These are phyloP conservation scores for Habropoda laboriosa DNA, from an alignment of 1,140 invertebrate genomes.

Conservation along the genomic window DNA sequence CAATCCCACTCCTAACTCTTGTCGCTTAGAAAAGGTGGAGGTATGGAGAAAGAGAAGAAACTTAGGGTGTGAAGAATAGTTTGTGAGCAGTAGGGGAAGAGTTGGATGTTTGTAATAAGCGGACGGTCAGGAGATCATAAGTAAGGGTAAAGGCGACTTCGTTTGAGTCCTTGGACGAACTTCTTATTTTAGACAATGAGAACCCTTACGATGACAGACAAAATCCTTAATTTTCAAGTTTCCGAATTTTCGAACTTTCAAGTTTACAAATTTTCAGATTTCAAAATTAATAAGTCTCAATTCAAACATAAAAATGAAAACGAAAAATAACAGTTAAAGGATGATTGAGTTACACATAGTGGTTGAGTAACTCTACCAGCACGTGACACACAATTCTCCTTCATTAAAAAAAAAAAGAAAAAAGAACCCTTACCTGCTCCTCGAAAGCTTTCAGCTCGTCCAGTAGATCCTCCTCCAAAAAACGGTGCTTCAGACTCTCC, in stretches of 20 bases:
- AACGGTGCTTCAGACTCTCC: conserved; percentile 73
- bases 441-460: conserved; percentile 76
- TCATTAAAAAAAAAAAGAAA: neutral
- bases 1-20: no score
- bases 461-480: conserved; percentile 72
- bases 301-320: neutral
- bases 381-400: neutral
- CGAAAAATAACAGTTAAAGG: neutral
- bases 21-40: no score
- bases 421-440: conserved; percentile 69
- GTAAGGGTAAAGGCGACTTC: no score
- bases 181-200: no score
- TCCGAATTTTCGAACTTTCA: neutral
- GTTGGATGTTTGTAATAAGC: no score
- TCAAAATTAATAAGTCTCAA: neutral
- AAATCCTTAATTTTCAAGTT: neutral
- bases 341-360: neutral
- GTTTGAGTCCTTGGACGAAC: no score
- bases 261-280: neutral
- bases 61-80: no score
- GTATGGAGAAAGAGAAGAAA: no score
- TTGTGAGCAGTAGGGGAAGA: no score
- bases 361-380: neutral
- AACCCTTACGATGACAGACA: no score
- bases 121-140: no score